phyloP scores from a whole-genome alignment of 2,888 invertebrate species.

The Mythimna loreyi region DNA sequence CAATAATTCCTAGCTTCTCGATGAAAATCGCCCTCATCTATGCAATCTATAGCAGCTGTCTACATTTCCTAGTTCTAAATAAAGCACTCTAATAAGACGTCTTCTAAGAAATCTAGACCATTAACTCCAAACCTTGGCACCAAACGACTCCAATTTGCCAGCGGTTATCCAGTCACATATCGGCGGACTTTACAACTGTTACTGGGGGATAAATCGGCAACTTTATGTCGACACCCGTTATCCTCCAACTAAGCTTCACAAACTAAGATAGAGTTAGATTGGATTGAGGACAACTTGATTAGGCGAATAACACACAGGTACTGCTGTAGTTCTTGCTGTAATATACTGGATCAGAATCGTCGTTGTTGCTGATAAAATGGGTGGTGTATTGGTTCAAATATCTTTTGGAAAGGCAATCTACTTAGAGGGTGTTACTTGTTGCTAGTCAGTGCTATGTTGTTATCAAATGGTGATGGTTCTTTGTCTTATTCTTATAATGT shows the following conservation, averaged over 20 bases:
- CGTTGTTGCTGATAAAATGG: slow-evolving; percentile 26
- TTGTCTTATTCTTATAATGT: not conserved
- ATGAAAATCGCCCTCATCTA: not conserved
- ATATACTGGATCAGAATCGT: slow-evolving; percentile 31
- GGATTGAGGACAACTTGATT: slow-evolving; percentile 64
- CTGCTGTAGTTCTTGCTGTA: slow-evolving; percentile 45
- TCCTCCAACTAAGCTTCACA: slow-evolving; percentile 50
- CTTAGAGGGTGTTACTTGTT: slow-evolving; percentile 17
- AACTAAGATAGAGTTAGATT: slow-evolving; percentile 60
- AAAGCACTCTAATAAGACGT: slow-evolving; percentile 39
- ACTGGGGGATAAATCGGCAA: slow-evolving; percentile 56
- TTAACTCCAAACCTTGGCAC: slow-evolving; percentile 45
- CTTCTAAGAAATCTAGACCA: slow-evolving; percentile 39
- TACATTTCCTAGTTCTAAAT: slow-evolving; percentile 1
- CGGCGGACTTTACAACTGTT: slow-evolving; percentile 52
- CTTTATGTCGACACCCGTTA: slow-evolving; percentile 61
- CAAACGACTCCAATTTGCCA: slow-evolving; percentile 57
- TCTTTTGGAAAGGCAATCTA: slow-evolving; percentile 26
- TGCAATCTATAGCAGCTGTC: slow-evolving; percentile 16
- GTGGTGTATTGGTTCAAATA: slow-evolving; percentile 42
- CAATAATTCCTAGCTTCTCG: not conserved
- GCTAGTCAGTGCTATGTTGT: slow-evolving; percentile 16
- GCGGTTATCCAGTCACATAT: slow-evolving; percentile 59
- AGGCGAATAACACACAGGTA: slow-evolving; percentile 49
- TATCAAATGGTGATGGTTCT: slow-evolving; percentile 20